Evolutionary conservation across 2,888 invertebrate genomes (phyloP).

Genomic region (Spisula subtruncata): DNA sequence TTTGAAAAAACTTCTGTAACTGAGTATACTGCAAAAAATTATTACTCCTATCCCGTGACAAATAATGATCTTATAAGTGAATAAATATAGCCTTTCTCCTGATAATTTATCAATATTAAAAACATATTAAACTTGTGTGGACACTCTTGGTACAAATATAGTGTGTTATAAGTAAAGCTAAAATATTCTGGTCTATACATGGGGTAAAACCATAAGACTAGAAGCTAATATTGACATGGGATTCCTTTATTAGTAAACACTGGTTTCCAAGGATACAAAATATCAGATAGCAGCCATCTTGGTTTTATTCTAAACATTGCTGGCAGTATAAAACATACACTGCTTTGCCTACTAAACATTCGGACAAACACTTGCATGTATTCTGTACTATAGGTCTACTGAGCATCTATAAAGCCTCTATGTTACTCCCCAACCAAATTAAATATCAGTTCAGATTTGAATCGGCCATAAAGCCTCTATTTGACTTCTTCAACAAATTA

Average conservation of each 20-base stretch:
- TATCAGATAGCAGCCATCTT: conserved; percentile 42
- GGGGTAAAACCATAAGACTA: conserved; percentile 15
- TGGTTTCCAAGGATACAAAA: background rate
- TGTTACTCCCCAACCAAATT: background rate
- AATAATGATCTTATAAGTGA: too few species aligned
- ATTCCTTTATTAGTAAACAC: conserved; percentile 10
- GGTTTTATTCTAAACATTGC: conserved; percentile 45
- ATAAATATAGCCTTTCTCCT: too few species aligned
- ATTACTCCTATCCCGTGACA: too few species aligned
- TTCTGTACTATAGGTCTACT: too few species aligned
- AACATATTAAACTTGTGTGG: background rate
- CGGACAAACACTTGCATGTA: background rate
- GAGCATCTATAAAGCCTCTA: too few species aligned
- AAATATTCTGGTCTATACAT: conserved; percentile 20
- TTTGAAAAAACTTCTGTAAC: too few species aligned
- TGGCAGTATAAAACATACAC: conserved; percentile 43
- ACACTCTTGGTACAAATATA: conserved; percentile 5
- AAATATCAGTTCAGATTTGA: background rate
- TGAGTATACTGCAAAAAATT: too few species aligned
- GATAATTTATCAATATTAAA: too few species aligned
- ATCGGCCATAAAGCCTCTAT: background rate
- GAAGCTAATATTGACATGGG: conserved; percentile 6
- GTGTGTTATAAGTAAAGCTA: conserved; percentile 26
- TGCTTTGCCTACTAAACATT: conserved; percentile 19
- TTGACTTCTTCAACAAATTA: background rate